A percentile compares a stretch with the other conserved stretches of the same genome.
Conservation (phyloP, 2,797 vertebrate species). For the Semaprochilodus insignis region DNA sequence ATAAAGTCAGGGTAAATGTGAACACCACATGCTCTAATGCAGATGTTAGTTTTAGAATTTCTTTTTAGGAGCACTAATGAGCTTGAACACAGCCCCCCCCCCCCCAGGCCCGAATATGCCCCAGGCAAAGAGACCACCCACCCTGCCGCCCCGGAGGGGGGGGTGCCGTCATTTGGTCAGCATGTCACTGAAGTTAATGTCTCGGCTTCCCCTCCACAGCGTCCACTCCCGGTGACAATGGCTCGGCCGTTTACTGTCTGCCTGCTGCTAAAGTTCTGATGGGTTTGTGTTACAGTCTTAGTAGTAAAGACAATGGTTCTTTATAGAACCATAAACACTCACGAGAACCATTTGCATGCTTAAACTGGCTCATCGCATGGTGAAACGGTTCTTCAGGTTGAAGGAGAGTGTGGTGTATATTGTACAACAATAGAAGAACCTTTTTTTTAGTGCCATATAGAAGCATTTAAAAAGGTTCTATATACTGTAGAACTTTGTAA, state of each 20-base stretch:
- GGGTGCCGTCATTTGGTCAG: slow-evolving; percentile 62
- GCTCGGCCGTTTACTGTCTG: neutral
- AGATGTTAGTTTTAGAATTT: slow-evolving; percentile 17
- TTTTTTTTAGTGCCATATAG: too few species aligned
- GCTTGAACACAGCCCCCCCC: slow-evolving; percentile 28
- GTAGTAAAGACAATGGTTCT: too few species aligned
- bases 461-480: too few species aligned
- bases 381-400: too few species aligned
- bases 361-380: too few species aligned
- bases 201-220: slow-evolving; percentile 7
- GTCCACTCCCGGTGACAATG: slow-evolving; percentile 31
- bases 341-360: too few species aligned
- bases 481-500: too few species aligned
- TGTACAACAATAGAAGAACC: too few species aligned
- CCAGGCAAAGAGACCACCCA: slow-evolving; percentile 57
- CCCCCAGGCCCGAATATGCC: slow-evolving; percentile 11
- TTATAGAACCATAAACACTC: too few species aligned
- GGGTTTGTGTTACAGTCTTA: too few species aligned
- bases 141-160: slow-evolving; percentile 32
- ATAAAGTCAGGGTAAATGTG: too few species aligned
- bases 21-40: neutral
- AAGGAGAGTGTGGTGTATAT: too few species aligned
- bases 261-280: neutral
- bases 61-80: slow-evolving; percentile 27
- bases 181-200: slow-evolving; percentile 44